These are phyloP conservation scores for Siniperca chuatsi DNA, from an alignment of 2,113 vertebrate genomes.

Conservation along the genomic window DNA sequence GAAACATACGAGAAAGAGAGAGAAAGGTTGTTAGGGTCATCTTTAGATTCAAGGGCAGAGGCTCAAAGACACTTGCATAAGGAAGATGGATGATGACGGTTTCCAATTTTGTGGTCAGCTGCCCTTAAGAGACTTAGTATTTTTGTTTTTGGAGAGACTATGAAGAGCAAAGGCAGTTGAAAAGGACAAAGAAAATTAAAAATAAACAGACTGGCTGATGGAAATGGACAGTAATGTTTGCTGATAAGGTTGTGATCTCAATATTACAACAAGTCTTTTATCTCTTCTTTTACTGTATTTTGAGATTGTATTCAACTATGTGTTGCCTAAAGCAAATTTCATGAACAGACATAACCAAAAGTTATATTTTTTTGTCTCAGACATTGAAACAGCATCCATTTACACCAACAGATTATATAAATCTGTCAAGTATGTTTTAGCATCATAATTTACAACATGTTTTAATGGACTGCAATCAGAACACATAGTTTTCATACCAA, in stretches of 20 bases:
- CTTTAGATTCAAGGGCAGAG: background rate
- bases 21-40: background rate
- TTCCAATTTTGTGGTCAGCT: constrained; percentile 12
- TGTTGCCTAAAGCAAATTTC: background rate
- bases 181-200: background rate
- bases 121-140: background rate
- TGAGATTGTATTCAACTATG: background rate
- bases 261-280: background rate
- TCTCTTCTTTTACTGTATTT: background rate
- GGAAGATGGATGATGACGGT: constrained; percentile 13
- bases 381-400: constrained; percentile 4
- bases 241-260: background rate
- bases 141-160: background rate
- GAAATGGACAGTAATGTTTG: constrained; percentile 11
- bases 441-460: constrained; percentile 2
- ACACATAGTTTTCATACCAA: constrained; percentile 22
- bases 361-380: background rate
- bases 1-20: constrained; percentile 28
- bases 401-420: background rate
- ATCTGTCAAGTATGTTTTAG: constrained; percentile 5
- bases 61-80: background rate
- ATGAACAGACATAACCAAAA: background rate
- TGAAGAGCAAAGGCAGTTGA: background rate
- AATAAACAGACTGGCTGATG: background rate
- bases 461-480: background rate